Evolutionary conservation across 2,888 invertebrate genomes (phyloP).

Genomic region (Sturmia bella): DNA sequence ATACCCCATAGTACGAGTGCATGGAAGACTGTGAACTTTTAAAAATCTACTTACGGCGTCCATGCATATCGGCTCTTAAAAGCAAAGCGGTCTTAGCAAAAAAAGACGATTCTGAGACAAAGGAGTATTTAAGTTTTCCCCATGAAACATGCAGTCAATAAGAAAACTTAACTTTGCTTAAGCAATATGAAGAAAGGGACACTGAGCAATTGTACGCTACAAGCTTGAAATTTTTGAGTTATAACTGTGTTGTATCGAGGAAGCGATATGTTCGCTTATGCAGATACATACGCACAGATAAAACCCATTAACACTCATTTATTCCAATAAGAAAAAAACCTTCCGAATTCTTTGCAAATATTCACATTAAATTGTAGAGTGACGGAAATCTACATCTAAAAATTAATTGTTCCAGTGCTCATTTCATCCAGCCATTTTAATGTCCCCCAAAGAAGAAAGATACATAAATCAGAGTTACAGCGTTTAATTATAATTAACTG

Average conservation of each 20-base stretch:
- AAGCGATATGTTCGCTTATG: no score
- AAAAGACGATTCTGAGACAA: no score
- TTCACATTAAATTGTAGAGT: neutral
- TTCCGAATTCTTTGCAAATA: slow-evolving; percentile 2
- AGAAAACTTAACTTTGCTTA: no score
- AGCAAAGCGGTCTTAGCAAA: no score
- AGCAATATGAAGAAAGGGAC: no score
- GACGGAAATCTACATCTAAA: neutral
- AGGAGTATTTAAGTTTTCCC: no score
- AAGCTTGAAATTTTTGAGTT: no score
- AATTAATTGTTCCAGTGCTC: slow-evolving; percentile 56
- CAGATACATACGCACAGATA: neutral
- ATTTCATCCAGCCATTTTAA: slow-evolving; percentile 41
- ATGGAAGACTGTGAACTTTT: slow-evolving; percentile 13
- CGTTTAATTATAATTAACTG: slow-evolving; percentile 61
- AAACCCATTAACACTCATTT: slow-evolving; percentile 33
- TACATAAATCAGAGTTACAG: slow-evolving; percentile 51
- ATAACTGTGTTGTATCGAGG: no score
- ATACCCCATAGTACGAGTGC: slow-evolving; percentile 55
- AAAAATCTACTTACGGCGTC: neutral
- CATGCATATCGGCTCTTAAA: neutral
- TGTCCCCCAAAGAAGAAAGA: slow-evolving; percentile 48
- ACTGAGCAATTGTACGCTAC: no score
- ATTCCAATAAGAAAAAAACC: neutral
- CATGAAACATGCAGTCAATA: no score